Evolutionary conservation across 2,888 invertebrate genomes (phyloP), one percentile per base, ranked within the genome.

Genomic region (Priocnemis perturbator): DNA sequence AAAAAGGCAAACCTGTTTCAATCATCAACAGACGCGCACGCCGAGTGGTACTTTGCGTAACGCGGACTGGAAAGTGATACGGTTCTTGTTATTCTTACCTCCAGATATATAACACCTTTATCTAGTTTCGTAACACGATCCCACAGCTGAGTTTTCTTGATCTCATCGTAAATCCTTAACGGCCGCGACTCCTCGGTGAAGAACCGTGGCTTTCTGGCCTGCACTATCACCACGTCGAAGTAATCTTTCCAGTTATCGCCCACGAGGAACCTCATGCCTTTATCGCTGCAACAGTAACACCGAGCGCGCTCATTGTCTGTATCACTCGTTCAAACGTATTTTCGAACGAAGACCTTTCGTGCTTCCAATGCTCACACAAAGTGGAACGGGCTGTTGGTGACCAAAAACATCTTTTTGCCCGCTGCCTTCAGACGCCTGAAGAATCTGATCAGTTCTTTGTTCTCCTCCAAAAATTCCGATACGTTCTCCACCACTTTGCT

Each of bases 301-400:
- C 26, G 7, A 26, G 26, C 26, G 26, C 3, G 3, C 19, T 60
- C 26, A 55, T 50, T 59, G 0, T 30, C 3, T 2, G 21, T 52
- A 52, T 11, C 17, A 52, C 15, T 26, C 15, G 30, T 61, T 52
- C 17, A 9, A 19, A 7, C 52, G 19, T 20, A 17, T 44, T 44
- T 17, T n/a, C n/a, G n/a, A n/a, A n/a, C n/a, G n/a, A n/a, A n/a
- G n/a, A n/a, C n/a, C n/a, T 17, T 47, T 19, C 19, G n/a, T 26
- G 9, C 48, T 37, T 47, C 0, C 11, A 7, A 63, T 44, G 91
- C 94, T 93, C 91, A 96, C 97, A 97, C 98, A 91, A 99, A 99
- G 84, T 95, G 94, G 88, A 94, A 98, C 0, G 98, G 98, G 88
- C 98, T 98, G 88, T 99, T 99, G 11, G 99, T 98, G 15, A 99